Evolutionary conservation across 1,140 invertebrate genomes (phyloP).

Genomic region (Macrotrachela quadricornifera): DNA sequence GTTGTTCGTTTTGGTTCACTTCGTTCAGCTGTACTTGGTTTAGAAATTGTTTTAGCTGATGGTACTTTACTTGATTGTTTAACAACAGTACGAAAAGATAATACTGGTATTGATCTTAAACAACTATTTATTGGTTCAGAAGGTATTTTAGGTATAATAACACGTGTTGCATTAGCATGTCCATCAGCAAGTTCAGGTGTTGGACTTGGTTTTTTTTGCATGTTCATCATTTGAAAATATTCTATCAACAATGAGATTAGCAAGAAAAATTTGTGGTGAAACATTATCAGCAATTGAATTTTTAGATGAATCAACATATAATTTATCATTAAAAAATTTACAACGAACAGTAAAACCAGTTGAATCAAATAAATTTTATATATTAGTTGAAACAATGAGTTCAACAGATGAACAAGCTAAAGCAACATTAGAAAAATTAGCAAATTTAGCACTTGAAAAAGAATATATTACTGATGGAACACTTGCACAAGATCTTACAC

Average conservation of each 20-base stretch:
- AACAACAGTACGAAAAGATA: slow-evolving; percentile 72
- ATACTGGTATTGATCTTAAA: slow-evolving; percentile 85
- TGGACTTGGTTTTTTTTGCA: slow-evolving; percentile 69
- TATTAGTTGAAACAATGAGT: slow-evolving; percentile 70
- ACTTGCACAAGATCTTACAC: slow-evolving; percentile 40
- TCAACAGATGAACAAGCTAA: slow-evolving; percentile 44
- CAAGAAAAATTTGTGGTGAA: slow-evolving; percentile 53
- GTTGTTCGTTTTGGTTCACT: slow-evolving; percentile 80
- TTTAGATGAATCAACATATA: slow-evolving; percentile 52
- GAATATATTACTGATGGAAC: slow-evolving; percentile 58
- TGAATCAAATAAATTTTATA: slow-evolving; percentile 51
- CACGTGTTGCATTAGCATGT: slow-evolving; percentile 71
- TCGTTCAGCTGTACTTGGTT: slow-evolving; percentile 67
- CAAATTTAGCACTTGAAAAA: slow-evolving; percentile 36
- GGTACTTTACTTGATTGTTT: slow-evolving; percentile 61
- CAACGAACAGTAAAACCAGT: slow-evolving; percentile 10
- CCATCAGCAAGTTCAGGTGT: slow-evolving; percentile 52
- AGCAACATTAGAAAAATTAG: slow-evolving; percentile 59
- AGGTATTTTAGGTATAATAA: slow-evolving; percentile 80
- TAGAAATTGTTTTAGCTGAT: slow-evolving; percentile 70
- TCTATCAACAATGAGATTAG: slow-evolving; percentile 46
- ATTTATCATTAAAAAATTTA: slow-evolving; percentile 35
- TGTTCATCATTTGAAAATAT: slow-evolving; percentile 44
- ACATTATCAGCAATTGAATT: slow-evolving; percentile 81
- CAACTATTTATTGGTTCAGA: slow-evolving; percentile 92